These are phyloP conservation scores for Egretta garzetta DNA, from an alignment of 2,113 vertebrate genomes.

Conservation along the genomic window DNA sequence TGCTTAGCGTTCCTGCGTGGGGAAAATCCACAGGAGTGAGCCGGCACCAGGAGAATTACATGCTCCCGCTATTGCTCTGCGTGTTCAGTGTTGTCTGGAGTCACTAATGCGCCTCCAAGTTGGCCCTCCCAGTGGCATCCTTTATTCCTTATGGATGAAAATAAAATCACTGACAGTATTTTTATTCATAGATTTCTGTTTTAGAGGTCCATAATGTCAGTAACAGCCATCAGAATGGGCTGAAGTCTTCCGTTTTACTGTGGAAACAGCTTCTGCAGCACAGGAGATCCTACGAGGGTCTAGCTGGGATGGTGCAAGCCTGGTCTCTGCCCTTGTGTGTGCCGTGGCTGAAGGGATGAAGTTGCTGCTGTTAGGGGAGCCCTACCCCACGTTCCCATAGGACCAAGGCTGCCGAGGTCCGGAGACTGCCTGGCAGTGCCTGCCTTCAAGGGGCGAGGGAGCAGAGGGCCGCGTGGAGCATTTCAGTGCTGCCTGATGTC, in stretches of 20 bases:
- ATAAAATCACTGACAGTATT: background rate
- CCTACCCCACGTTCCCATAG: background rate
- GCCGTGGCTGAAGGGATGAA: background rate
- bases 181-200: background rate
- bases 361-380: background rate
- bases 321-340: background rate
- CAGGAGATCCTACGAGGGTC: accelerated
- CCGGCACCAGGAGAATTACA: accelerated
- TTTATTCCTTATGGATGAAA: background rate
- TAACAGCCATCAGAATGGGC: background rate
- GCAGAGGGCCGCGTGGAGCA: accelerated
- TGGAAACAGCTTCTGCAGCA: background rate
- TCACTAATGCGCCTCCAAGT: background rate
- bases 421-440: background rate
- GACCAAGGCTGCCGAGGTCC: background rate
- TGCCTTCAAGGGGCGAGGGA: background rate
- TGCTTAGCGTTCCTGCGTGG: accelerated
- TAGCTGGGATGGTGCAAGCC: background rate
- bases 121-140: background rate
- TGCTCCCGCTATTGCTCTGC: accelerated
- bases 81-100: background rate
- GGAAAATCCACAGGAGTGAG: background rate
- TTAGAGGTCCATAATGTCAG: background rate
- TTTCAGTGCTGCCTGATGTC: background rate
- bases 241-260: background rate